These are phyloP conservation scores for Astur gentilis DNA, from an alignment of 2,113 vertebrate genomes.

Conservation along the genomic window DNA sequence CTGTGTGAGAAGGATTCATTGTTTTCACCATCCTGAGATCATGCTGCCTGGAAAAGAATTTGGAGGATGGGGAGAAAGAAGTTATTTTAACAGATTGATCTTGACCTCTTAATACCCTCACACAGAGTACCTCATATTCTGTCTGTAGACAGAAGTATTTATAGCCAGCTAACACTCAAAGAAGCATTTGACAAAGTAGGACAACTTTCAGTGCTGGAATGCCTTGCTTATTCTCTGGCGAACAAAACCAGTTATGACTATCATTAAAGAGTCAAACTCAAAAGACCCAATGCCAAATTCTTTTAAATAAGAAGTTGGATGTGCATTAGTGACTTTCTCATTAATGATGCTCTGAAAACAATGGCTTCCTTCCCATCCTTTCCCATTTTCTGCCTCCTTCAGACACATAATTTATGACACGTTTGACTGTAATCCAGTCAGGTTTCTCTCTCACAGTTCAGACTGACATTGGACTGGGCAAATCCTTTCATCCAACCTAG, in stretches of 20 bases:
- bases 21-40: background rate
- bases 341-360: background rate
- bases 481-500: background rate
- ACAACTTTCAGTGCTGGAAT: background rate
- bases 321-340: background rate
- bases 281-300: background rate
- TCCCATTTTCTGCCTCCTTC: background rate
- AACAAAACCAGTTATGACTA: background rate
- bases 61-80: background rate
- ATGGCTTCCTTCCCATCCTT: background rate
- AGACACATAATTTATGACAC: background rate
- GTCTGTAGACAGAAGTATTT: background rate
- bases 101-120: background rate
- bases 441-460: background rate
- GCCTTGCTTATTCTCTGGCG: background rate
- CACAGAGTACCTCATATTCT: background rate
- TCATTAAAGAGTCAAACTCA: background rate
- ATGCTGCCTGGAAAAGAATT: background rate
- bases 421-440: background rate
- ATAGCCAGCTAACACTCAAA: background rate
- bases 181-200: background rate
- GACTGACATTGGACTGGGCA: too few species aligned
- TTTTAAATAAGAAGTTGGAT: background rate
- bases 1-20: background rate
- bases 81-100: background rate